Conservation (phyloP, 2,797 vertebrate genomes). For the Xenentodon cancila region DNA sequence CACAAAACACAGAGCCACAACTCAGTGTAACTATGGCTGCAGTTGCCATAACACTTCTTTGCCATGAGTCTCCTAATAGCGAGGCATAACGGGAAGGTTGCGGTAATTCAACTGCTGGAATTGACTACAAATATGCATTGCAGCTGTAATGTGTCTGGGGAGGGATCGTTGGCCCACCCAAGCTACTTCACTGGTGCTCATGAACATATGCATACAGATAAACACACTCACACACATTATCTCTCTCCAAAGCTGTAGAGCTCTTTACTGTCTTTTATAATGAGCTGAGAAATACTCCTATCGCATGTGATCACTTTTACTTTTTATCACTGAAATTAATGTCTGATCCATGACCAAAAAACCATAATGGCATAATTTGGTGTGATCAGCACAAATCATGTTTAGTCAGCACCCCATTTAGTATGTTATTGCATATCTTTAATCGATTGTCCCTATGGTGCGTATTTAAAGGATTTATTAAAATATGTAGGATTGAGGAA, state of each 20-base stretch:
- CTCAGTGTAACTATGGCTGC: conserved; percentile 68
- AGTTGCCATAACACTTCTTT: conserved; percentile 80
- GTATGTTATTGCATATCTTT: too few species aligned
- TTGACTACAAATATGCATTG: conserved; percentile 42
- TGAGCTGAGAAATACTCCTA: too few species aligned
- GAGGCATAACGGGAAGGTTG: conserved; percentile 57
- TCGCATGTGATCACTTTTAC: too few species aligned
- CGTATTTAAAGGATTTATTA: too few species aligned
- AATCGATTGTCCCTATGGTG: too few species aligned
- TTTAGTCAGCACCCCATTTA: too few species aligned
- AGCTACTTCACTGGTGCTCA: conserved; percentile 48
- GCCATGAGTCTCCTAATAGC: conserved; percentile 54
- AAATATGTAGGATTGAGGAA: too few species aligned
- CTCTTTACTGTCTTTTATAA: too few species aligned
- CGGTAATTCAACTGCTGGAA: conserved; percentile 71
- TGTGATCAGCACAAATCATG: too few species aligned
- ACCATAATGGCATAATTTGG: too few species aligned
- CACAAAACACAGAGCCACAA: conserved; percentile 49
- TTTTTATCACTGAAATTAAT: too few species aligned
- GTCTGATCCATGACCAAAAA: too few species aligned
- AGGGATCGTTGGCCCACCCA: conserved; percentile 72
- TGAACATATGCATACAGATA: conserved; percentile 21
- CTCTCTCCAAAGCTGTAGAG: neutral
- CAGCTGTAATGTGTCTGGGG: conserved; percentile 57
- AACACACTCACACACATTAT: conserved; percentile 1